These are phyloP conservation scores for Uropetala carovei DNA, from an alignment of 2,888 invertebrate genomes.

Conservation along the genomic window DNA sequence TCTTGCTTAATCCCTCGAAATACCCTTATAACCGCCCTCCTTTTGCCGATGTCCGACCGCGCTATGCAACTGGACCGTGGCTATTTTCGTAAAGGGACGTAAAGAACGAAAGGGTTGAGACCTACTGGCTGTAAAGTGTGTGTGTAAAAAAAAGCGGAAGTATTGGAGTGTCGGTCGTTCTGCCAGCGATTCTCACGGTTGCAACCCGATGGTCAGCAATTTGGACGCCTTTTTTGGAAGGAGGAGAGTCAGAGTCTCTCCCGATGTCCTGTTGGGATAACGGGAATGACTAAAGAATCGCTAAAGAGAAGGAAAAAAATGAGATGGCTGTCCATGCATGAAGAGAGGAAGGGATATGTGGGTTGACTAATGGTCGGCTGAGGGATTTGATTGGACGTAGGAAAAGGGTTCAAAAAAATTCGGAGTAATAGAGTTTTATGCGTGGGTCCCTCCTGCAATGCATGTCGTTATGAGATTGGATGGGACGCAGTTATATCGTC, in stretches of 20 bases:
- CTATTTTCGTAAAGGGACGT: neutral
- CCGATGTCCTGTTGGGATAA: neutral
- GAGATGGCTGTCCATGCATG: constrained; percentile 37
- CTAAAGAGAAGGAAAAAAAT: neutral
- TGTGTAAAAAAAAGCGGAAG: neutral
- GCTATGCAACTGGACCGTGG: neutral
- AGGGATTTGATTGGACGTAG: neutral
- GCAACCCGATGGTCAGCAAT: constrained; percentile 13
- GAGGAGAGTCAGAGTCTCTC: neutral
- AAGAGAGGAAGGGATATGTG: neutral
- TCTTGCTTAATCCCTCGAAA: neutral
- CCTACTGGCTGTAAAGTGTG: neutral
- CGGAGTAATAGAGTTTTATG: constrained; percentile 4
- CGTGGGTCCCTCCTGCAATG: neutral
- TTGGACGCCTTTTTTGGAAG: neutral
- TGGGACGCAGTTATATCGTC: neutral
- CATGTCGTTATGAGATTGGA: neutral
- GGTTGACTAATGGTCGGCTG: constrained; percentile 24
- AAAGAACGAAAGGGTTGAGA: neutral
- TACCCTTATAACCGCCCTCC: constrained; percentile 2
- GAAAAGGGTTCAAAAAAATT: neutral
- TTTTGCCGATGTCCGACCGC: neutral
- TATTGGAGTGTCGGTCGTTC: too few species aligned
- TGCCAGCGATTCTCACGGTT: neutral
- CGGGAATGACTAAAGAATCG: neutral